Base-by-base conservation (phyloP, 2,797 vertebrate genomes). In the Centroberyx gerrardi region DNA sequence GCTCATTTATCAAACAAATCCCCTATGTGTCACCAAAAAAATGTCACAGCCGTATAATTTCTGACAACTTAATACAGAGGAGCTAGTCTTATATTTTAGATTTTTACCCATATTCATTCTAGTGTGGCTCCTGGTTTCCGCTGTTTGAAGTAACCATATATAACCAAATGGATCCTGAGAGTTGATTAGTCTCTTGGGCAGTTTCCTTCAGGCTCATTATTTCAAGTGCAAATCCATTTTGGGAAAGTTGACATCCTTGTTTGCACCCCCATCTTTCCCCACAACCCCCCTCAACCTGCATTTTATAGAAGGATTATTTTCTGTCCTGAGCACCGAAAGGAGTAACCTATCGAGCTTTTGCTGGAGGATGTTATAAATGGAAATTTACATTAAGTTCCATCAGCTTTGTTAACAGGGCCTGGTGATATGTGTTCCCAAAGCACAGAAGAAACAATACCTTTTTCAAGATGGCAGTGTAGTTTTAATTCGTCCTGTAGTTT, bases 301-400 rank as follows among this genome's bases (percentile, higher is more conserved):
- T 62, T 76, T 84, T 66, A 49, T 76, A 80, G 14, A 46, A 46
- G 65, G 82, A 22, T 72, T 86, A 65, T 88, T 83, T 92, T 62
- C 76, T 88, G 76, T 95, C 94, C 94, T 0, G 96, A 97, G 97
- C 96, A 96, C 97, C 97, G 95, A 97, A 98, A 99, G 97, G 97
- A 99, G 98, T 99, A 98, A 99, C 98, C 97, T 99, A 98, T 97
- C 94, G 96, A 98, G 97, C 97, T 97, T 99, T 99, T 99, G 98
- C 96, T 99, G 97, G 96, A 99, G 97, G 98, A 98, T 99, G 98
- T 99, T 99, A 98, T 99, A 99, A 99, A 99, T 99, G 97, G 96
- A 98, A 98, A 99, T 99, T 98, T 99, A 95, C 88, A 95, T 93
- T 92, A 89, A 0, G 93, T 98, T 98, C 97, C 97, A 77, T 97